Conservation (phyloP, 92 coral and sea anemone species). For the Actinostola sp. region DNA sequence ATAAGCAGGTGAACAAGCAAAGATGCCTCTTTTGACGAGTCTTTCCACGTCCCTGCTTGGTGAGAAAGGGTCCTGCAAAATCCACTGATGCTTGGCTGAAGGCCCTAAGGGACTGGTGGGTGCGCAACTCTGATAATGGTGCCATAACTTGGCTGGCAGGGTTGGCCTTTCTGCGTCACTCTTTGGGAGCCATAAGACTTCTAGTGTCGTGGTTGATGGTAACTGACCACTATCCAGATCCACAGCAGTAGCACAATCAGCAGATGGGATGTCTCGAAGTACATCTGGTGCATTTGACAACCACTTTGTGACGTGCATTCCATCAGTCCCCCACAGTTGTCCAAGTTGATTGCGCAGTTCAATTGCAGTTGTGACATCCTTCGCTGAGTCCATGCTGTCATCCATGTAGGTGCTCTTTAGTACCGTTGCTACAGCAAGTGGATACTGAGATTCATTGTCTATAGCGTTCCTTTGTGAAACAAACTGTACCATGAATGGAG, state of each 20-base stretch:
- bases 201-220: slow-evolving; percentile 58
- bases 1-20: slow-evolving; percentile 35
- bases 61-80: slow-evolving; percentile 34
- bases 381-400: slow-evolving; percentile 72
- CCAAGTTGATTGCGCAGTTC: slow-evolving; percentile 44
- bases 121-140: slow-evolving; percentile 22
- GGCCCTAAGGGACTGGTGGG: slow-evolving; percentile 3
- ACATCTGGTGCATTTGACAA: slow-evolving; percentile 40
- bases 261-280: slow-evolving; percentile 37
- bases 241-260: slow-evolving; percentile 65
- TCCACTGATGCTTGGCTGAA: slow-evolving; percentile 21
- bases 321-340: slow-evolving; percentile 44
- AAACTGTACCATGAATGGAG: slow-evolving; percentile 56
- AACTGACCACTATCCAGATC: slow-evolving; percentile 56
- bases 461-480: slow-evolving; percentile 43
- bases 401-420: slow-evolving; percentile 58
- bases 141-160: slow-evolving; percentile 61
- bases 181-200: slow-evolving; percentile 47
- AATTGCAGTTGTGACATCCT: slow-evolving; percentile 36
- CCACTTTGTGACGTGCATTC: slow-evolving; percentile 68
- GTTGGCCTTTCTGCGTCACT: slow-evolving; percentile 32
- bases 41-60: slow-evolving; percentile 31
- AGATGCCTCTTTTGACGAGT: slow-evolving; percentile 30
- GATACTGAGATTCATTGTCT: slow-evolving; percentile 15
- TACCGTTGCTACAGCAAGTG: slow-evolving; percentile 57